Base-by-base conservation (phyloP, 2,888 invertebrate genomes). In the Rotaria magnacalcarata region DNA sequence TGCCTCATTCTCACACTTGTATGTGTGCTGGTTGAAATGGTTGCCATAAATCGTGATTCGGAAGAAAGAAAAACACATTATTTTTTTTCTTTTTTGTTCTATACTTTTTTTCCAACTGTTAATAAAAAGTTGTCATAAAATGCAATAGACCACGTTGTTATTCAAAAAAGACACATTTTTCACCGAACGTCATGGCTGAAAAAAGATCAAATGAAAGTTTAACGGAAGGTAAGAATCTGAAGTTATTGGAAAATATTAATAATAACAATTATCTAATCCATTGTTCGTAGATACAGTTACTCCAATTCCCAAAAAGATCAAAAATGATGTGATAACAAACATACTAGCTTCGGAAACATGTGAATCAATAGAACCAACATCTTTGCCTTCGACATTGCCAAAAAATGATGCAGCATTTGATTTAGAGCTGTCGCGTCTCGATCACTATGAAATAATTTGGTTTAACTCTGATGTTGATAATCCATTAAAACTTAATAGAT, bases 391-490 rank as follows among this genome's bases (percentile, higher is more conserved):
- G 11, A 67, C 67, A 67, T 67, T 27, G 10, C 67, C 34, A 24
- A 67, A 67, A 16, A 10, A 67, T 5, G 67, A 67, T 27, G 7
- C 19, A 10, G 10, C 27, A 67, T 11, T 16, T 67, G 27, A 67
- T 11, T 24, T 3, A 27, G 27, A 67, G 67, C 14, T 67, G 67
- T 34, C 27, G 10, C 10, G 27, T 27, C 67, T 67, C 27, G 67
- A 67, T 4, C 0, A 27, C 14, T 67, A 67, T 27, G 67, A 67
- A 27, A 67, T 67, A 4, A 34, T 67, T 27, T 67, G 67, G 67
- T 67, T 67, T 14, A 67, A 67, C 27, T 67, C 67, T n/a, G 67
- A 67, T 67, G 27, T 27, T 67, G 67, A 67, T 10, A 67, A 67
- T 67, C 67, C 67, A 67, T 27, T 34, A n/a, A 67, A 67, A 67